These are phyloP conservation scores for Hoplias malabaricus DNA, from an alignment of 2,113 vertebrate species.

Conservation along the genomic window DNA sequence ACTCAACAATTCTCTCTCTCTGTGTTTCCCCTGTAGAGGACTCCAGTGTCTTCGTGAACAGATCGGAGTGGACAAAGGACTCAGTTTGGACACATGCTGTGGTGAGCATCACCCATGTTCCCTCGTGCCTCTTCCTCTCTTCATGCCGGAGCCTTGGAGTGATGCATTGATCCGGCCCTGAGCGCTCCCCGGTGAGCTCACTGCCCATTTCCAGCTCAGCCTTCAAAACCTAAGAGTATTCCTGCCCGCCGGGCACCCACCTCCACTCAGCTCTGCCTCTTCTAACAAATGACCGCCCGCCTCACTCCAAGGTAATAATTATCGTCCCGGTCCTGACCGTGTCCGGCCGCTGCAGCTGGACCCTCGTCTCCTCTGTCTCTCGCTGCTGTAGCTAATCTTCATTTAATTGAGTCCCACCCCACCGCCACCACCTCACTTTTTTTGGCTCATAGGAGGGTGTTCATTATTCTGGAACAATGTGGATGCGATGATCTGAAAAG, in stretches of 20 bases:
- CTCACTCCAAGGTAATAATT: constrained; percentile 55
- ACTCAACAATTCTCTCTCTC: constrained; percentile 18
- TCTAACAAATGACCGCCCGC: constrained; percentile 60
- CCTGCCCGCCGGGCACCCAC: constrained; percentile 62
- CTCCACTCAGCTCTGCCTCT: constrained; percentile 41
- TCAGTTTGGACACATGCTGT: constrained; percentile 66
- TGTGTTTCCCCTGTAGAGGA: neutral
- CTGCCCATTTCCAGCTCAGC: constrained; percentile 67
- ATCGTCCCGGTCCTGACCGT: constrained; percentile 37
- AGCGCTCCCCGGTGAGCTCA: constrained; percentile 67
- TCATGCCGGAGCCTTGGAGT: constrained; percentile 68
- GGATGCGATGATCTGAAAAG: constrained; percentile 18
- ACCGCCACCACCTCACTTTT: constrained; percentile 23
- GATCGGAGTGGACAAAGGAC: constrained; percentile 45
- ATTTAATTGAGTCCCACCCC: constrained; percentile 38
- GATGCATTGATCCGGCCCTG: constrained; percentile 78
- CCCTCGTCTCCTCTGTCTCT: constrained; percentile 12
- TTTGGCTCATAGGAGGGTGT: neutral
- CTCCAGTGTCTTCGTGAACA: neutral
- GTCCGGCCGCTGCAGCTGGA: constrained; percentile 9
- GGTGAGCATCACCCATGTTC: constrained; percentile 60
- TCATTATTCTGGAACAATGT: constrained; percentile 39
- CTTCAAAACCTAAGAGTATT: constrained; percentile 67
- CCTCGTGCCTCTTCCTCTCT: constrained; percentile 65
- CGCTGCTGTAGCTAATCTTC: constrained; percentile 29